A percentile compares a stretch with the other conserved stretches of the same genome.
Conservation (phyloP, 2,888 invertebrate species). For the Scaptomyza reducta region DNA sequence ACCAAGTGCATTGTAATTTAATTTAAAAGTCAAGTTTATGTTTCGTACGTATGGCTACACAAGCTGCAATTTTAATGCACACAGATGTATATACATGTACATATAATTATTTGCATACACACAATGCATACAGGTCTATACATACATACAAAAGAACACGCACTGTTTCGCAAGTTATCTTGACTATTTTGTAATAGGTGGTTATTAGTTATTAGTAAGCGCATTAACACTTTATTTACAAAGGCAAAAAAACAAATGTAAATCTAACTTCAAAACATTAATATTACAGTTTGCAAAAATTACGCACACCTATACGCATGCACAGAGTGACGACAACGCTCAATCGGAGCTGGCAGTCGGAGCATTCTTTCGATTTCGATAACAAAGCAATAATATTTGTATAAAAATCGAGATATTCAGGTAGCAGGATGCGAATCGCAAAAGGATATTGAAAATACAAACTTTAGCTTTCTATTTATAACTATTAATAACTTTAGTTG, state of each 20-base stretch:
- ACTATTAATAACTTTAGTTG: too few relatives aligned
- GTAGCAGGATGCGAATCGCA: too few relatives aligned
- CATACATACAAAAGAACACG: not conserved
- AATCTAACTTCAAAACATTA: conserved; percentile 14
- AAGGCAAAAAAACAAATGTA: not conserved
- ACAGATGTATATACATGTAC: not conserved
- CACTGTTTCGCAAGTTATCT: not conserved
- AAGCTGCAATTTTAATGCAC: not conserved
- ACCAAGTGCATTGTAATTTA: not conserved
- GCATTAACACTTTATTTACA: not conserved
- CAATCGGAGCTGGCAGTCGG: conserved; percentile 31
- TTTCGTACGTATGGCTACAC: not conserved
- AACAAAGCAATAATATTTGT: not conserved
- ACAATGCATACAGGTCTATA: conserved; percentile 1
- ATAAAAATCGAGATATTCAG: too few relatives aligned
- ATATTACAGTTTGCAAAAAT: conserved; percentile 22
- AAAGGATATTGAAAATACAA: too few relatives aligned
- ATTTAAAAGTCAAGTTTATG: not conserved
- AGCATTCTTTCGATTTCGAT: conserved; percentile 19
- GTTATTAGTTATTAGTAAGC: not conserved
- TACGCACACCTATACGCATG: conserved; percentile 39
- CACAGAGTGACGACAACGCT: conserved; percentile 42
- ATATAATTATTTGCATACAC: not conserved
- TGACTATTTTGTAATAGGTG: not conserved
- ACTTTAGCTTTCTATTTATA: too few relatives aligned